phyloP scores from a whole-genome alignment of 2,888 invertebrate species.

The Latrodectus elegans region DNA sequence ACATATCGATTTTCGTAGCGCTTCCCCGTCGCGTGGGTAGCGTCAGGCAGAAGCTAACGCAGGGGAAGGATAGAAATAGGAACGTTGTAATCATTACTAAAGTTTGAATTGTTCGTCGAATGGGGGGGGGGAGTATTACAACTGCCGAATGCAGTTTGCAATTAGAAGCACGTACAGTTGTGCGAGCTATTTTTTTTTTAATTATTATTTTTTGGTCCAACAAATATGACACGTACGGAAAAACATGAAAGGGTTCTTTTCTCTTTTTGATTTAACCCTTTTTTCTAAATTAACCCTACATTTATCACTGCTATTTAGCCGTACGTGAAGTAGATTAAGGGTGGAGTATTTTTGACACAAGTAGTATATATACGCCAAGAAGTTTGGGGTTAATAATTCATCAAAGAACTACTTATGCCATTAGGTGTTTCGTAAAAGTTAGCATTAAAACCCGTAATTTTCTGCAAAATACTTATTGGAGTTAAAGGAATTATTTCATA shows the following conservation, averaged over 20 bases:
- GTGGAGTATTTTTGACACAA: background rate
- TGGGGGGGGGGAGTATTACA: background rate
- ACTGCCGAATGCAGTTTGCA: conserved; percentile 35
- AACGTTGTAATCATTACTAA: conserved; percentile 43
- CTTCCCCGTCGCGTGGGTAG: conserved; percentile 46
- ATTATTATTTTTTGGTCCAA: conserved; percentile 42
- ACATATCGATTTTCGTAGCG: conserved; percentile 57
- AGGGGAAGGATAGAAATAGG: conserved; percentile 1
- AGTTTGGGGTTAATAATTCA: too few relatives aligned
- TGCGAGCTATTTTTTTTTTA: conserved; percentile 30
- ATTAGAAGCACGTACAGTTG: conserved; percentile 47
- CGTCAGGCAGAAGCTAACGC: background rate
- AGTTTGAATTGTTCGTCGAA: background rate
- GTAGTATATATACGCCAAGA: too few relatives aligned
- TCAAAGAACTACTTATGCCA: too few relatives aligned
- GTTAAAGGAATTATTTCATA: too few relatives aligned
- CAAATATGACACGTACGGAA: conserved; percentile 29
- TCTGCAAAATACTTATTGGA: too few relatives aligned
- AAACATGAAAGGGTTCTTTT: conserved; percentile 13
- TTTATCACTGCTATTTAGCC: background rate
- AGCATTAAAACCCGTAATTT: too few relatives aligned
- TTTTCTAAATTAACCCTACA: background rate
- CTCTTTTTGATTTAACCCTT: conserved; percentile 15
- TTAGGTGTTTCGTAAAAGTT: too few relatives aligned
- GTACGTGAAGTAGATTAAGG: background rate